Base-by-base conservation (phyloP, 2,797 vertebrate genomes). In the Emydoidea blandingii region DNA sequence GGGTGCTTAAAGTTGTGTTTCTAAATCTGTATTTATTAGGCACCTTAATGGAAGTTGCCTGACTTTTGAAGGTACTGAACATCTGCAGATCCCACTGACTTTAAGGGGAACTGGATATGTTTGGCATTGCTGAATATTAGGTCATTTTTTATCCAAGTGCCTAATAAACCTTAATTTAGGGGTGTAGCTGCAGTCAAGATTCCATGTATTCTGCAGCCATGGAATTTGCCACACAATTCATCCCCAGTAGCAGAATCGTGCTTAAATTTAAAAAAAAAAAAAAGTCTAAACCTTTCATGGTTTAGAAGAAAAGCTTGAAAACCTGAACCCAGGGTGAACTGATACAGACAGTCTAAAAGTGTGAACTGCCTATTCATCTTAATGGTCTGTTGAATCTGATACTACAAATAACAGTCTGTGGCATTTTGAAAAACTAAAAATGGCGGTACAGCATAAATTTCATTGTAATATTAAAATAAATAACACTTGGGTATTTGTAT, bases 71-170 rank as follows among this genome's bases (percentile, higher is more conserved):
- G 11, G 10, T 50, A 78, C 29, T 21, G 14, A 9, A 44, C 65
- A 34, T 23, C 81, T 1, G 2, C 21, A 0, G 37, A 1, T 37
- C 56, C 29, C 47, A 5, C 27, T 86, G 34, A 3, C 57, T 54
- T 0, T 0, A 84, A 12, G 68, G 21, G 12, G 72, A 78, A 16
- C 6, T 54, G 27, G 85, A 62, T 1, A 41, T 76, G 9, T 31
- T n/a, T 50, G 50, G 49, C 25, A 37, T 16, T 91, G 41, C 2
- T 8, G 68, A 65, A 86, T 25, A 8, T 52, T 47, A 52, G 79
- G 50, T 19, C n/a, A 37, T n/a, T 34, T 37, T 68, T 68, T 31
- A 57, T 57, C 18, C 34, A 18, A 12, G 62, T 37, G 8, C 16
- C 15, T 68, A 68, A 37, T 68, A 68, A n/a, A 37, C 16, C n/a